These are phyloP conservation scores for Micrastur ruficollis DNA, from an alignment of 2,797 vertebrate species.

Conservation along the genomic window DNA sequence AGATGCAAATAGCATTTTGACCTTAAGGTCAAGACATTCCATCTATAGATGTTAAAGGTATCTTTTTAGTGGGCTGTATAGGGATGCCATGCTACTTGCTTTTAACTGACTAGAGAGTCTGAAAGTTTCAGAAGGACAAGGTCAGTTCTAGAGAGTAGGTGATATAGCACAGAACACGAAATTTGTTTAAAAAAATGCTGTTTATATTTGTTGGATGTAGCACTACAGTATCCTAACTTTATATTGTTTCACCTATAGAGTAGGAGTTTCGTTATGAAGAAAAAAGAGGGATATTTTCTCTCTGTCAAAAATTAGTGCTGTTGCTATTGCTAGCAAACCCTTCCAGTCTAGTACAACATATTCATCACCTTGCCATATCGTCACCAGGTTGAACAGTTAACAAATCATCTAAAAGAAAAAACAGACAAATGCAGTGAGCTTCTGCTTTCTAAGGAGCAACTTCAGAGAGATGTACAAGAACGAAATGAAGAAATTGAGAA, in stretches of 20 bases:
- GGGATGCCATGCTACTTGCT: background rate
- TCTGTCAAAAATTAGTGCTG: background rate
- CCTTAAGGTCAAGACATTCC: background rate
- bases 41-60: background rate
- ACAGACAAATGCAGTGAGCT: slow-evolving; percentile 96
- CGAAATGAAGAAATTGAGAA: slow-evolving; percentile 94
- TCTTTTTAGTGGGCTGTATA: background rate
- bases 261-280: background rate
- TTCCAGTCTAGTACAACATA: background rate
- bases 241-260: background rate
- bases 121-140: background rate
- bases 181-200: background rate
- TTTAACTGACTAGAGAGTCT: background rate
- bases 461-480: slow-evolving; percentile 89
- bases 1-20: background rate
- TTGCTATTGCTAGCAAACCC: background rate
- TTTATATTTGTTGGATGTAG: background rate
- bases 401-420: slow-evolving; percentile 91
- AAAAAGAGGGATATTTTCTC: background rate
- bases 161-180: background rate
- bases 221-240: background rate
- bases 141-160: background rate
- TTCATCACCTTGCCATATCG: background rate
- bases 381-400: slow-evolving; percentile 89
- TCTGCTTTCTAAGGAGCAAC: slow-evolving; percentile 89